Percentiles rank a stretch among this genome's conserved stretches.
These are phyloP conservation scores for Leptopilina boulardi DNA, from an alignment of 1,140 invertebrate genomes.

Conservation along the genomic window DNA sequence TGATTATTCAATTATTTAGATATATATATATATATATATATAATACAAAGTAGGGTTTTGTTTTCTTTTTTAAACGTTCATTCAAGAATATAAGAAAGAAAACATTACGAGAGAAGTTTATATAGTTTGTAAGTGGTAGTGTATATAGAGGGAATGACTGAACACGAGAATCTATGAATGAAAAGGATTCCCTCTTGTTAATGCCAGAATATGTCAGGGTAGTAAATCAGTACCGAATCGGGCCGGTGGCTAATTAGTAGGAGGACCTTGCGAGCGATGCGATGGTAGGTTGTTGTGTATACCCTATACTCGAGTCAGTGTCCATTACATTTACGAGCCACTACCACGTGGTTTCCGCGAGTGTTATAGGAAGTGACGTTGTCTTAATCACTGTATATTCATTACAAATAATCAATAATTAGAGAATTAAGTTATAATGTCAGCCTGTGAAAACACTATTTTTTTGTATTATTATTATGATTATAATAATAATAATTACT, in stretches of 20 bases:
- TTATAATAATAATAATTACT: no score
- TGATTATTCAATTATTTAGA: background rate
- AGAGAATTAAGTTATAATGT: constrained; percentile 31
- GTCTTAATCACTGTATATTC: constrained; percentile 62
- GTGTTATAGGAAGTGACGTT: constrained; percentile 58
- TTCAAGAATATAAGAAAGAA: constrained; percentile 2
- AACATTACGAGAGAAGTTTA: background rate
- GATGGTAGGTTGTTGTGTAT: constrained; percentile 41
- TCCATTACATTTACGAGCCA: constrained; percentile 61
- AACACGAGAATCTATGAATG: constrained; percentile 70
- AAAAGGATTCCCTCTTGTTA: constrained; percentile 64
- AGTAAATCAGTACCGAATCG: constrained; percentile 72
- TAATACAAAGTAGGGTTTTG: no score
- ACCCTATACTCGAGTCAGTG: constrained; percentile 63
- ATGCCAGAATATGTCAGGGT: constrained; percentile 63
- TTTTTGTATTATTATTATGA: no score
- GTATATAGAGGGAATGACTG: constrained; percentile 21
- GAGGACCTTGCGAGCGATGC: constrained; percentile 60
- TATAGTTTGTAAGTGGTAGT: background rate
- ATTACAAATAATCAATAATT: constrained; percentile 20
- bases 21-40: background rate
- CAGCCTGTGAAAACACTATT: background rate
- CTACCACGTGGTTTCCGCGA: constrained; percentile 65
- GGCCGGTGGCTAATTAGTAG: constrained; percentile 71
- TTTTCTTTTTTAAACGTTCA: background rate